Conservation (phyloP, 2,888 invertebrate genomes). For the Rhynchonema sp. region DNA sequence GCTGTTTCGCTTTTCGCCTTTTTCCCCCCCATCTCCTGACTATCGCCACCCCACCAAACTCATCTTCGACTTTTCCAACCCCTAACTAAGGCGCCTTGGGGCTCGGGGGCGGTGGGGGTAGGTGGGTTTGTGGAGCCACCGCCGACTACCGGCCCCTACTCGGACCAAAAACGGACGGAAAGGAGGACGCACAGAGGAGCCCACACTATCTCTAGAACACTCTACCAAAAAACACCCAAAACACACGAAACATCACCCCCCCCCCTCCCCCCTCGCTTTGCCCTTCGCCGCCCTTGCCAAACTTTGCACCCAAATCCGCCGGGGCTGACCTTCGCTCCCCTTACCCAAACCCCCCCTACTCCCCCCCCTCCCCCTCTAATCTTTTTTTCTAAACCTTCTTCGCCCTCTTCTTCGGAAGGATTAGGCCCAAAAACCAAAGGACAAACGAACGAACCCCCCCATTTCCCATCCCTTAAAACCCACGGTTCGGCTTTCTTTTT, state of each 20-base stretch:
- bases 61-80: too few species aligned
- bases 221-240: constrained; percentile 4
- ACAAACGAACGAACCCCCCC: constrained; percentile 53
- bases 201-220: neutral
- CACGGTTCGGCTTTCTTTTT: constrained; percentile 99
- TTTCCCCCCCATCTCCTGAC: too few species aligned
- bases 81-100: too few species aligned
- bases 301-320: constrained; percentile 97
- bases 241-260: constrained; percentile 94
- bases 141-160: neutral
- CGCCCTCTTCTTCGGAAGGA: neutral
- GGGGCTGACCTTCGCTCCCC: constrained; percentile 93
- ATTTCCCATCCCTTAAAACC: too few species aligned
- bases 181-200: neutral
- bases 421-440: neutral
- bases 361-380: constrained; percentile 99
- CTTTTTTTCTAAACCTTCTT: constrained; percentile 42
- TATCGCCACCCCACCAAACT: too few species aligned
- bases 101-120: too few species aligned
- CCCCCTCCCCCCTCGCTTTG: constrained; percentile 77
- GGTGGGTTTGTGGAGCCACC: too few species aligned
- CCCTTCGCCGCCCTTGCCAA: constrained; percentile 89
- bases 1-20: too few species aligned
- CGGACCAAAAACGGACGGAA: neutral
- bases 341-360: constrained; percentile 89